phyloP scores from a whole-genome alignment of 2,888 invertebrate genomes.

The Tenthredo scrophulariae region DNA sequence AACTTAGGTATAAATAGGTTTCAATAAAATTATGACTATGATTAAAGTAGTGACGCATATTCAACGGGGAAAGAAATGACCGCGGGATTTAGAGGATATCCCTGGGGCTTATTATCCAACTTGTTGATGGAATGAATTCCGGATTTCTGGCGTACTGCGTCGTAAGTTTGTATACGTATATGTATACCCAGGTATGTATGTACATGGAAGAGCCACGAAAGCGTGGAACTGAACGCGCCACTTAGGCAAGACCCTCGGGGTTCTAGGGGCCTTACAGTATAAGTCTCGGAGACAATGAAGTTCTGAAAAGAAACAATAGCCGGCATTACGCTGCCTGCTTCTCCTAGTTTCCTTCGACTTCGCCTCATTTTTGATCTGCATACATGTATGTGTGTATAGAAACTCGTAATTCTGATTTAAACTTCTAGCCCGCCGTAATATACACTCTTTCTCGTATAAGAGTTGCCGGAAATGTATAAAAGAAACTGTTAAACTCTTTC shows the following conservation, averaged over 20 bases:
- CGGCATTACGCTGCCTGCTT: slow-evolving; percentile 73
- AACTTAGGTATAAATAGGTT: not conserved
- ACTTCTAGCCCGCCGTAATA: not conserved
- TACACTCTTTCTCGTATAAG: not conserved
- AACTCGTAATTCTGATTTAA: slow-evolving; percentile 34
- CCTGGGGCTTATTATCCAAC: slow-evolving; percentile 5
- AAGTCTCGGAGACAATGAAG: slow-evolving; percentile 48
- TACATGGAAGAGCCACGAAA: slow-evolving; percentile 74
- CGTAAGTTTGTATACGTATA: not conserved
- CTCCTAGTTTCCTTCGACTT: slow-evolving; percentile 51
- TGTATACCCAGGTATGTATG: slow-evolving; percentile 13
- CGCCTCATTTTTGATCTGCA: slow-evolving; percentile 63
- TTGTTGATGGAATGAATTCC: slow-evolving; percentile 35
- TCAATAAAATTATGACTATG: not conserved
- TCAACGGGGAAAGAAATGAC: not conserved
- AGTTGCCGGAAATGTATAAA: slow-evolving; percentile 31
- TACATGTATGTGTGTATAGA: slow-evolving; percentile 13
- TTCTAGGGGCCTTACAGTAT: slow-evolving; percentile 27
- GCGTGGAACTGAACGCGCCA: slow-evolving; percentile 76
- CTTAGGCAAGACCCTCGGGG: slow-evolving; percentile 71
- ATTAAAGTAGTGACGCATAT: not conserved
- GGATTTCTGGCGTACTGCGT: slow-evolving; percentile 48
- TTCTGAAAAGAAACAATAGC: slow-evolving; percentile 72
- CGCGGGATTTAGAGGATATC: not conserved
- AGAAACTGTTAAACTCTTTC: slow-evolving; percentile 5